A percentile compares a stretch with the other conserved stretches of the same genome.
These are phyloP conservation scores for Planococcus citri DNA, from an alignment of 1,140 invertebrate genomes.

Conservation along the genomic window DNA sequence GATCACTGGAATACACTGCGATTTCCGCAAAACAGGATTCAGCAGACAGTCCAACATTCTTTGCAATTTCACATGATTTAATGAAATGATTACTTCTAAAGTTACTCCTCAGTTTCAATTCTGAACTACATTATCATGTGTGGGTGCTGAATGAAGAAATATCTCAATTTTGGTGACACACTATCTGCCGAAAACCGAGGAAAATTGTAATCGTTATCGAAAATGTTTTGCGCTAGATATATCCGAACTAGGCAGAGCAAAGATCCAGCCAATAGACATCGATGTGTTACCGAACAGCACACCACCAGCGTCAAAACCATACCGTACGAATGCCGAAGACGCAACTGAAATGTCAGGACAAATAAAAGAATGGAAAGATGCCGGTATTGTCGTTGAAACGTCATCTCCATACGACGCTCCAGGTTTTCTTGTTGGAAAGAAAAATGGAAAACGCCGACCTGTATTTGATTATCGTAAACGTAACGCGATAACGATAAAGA, in stretches of 20 bases:
- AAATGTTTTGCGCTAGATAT: neutral
- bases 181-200: neutral
- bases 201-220: neutral
- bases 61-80: too few relatives aligned
- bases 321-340: neutral
- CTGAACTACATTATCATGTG: too few relatives aligned
- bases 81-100: too few relatives aligned
- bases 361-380: neutral
- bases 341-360: neutral
- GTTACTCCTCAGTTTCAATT: too few relatives aligned
- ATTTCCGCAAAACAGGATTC: too few relatives aligned
- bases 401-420: neutral
- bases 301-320: neutral
- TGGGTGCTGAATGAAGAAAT: too few relatives aligned
- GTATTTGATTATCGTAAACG: constrained; percentile 33
- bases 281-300: neutral
- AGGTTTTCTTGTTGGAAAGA: neutral
- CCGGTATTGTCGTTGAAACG: neutral
- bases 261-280: neutral
- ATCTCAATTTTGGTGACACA: neutral
- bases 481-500: constrained; percentile 34
- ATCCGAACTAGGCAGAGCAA: neutral
- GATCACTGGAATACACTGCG: too few relatives aligned
- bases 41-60: too few relatives aligned
- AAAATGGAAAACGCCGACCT: constrained; percentile 23